Percentiles rank a stretch among this genome's conserved stretches.
phyloP scores from a whole-genome alignment of 2,797 vertebrate genomes.

The Sebastes oblongus region DNA sequence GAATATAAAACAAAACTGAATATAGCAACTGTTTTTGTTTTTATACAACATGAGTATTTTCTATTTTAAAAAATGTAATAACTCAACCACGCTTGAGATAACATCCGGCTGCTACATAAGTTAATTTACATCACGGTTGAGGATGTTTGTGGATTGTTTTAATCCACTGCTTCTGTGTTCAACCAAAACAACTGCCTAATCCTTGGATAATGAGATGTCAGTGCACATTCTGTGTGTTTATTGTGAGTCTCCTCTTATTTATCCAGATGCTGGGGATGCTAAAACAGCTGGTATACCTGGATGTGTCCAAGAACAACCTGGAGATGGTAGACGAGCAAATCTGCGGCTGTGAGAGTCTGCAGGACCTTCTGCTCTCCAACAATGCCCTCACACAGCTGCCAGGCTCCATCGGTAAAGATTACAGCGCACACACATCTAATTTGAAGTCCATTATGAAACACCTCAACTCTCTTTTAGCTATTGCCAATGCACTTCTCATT shows the following conservation, averaged over 20 bases:
- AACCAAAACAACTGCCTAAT: not conserved
- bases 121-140: not conserved
- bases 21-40: conserved; percentile 1
- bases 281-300: conserved; percentile 94
- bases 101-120: not conserved
- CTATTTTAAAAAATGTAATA: not conserved
- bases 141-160: conserved; percentile 1
- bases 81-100: not conserved
- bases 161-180: not conserved
- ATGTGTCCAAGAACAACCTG: conserved; percentile 97
- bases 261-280: conserved; percentile 91
- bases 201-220: not conserved
- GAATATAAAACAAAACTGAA: conserved; percentile 7
- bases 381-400: conserved; percentile 95
- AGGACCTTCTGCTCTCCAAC: conserved; percentile 94
- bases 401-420: conserved; percentile 88
- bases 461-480: not conserved
- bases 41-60: not conserved
- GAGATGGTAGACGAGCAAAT: conserved; percentile 96
- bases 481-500: not conserved
- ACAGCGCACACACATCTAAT: not conserved
- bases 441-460: conserved; percentile 21
- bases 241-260: not conserved
- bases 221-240: not conserved
- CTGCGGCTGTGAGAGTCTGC: conserved; percentile 93